Percentiles rank a stretch among this genome's conserved stretches.
phyloP scores from a whole-genome alignment of 2,888 invertebrate species.

The Drosophila rubida region DNA sequence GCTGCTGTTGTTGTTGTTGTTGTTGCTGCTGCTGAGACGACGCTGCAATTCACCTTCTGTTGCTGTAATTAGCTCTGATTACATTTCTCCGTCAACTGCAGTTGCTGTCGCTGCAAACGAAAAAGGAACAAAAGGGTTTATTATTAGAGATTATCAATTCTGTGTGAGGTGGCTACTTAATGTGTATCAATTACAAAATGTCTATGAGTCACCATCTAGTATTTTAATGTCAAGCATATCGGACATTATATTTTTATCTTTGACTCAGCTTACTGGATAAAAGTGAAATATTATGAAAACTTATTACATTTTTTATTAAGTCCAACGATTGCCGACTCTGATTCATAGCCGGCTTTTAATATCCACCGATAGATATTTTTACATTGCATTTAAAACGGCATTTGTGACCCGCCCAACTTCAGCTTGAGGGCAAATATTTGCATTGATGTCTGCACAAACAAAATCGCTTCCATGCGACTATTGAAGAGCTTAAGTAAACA shows the following conservation, averaged over 20 bases:
- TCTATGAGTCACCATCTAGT: conserved; percentile 20
- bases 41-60: conserved; percentile 21
- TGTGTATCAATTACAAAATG: conserved; percentile 14
- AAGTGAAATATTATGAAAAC: neutral
- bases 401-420: conserved; percentile 13
- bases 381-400: conserved; percentile 2
- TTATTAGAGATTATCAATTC: conserved; percentile 31
- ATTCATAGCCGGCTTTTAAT: conserved; percentile 7
- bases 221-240: conserved; percentile 1
- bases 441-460: conserved; percentile 50
- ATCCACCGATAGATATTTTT: neutral
- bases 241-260: neutral
- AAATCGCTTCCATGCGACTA: conserved; percentile 1
- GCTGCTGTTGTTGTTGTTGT: neutral
- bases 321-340: neutral
- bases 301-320: neutral
- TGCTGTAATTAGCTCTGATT: conserved; percentile 17
- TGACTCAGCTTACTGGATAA: neutral
- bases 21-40: conserved; percentile 19
- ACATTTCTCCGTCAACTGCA: conserved; percentile 16
- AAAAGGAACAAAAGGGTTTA: conserved; percentile 1
- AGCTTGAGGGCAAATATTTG: conserved; percentile 44
- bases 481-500: conserved; percentile 25
- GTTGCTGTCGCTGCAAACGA: conserved; percentile 37
- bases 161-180: neutral